Conservation (phyloP, 2,113 vertebrate genomes). For the Python bivittatus region DNA sequence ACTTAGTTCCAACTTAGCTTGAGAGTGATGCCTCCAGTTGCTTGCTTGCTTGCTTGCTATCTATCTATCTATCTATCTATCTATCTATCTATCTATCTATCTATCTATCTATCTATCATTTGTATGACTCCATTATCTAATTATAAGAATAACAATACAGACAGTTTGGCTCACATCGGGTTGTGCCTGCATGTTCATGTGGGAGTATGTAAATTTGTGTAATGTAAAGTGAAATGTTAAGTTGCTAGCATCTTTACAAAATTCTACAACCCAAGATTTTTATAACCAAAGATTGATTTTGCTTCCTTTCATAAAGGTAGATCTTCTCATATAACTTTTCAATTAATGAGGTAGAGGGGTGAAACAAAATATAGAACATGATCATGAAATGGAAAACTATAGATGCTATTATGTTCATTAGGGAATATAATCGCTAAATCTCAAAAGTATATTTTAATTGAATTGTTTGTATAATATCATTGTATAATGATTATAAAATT, state of each 20-base stretch:
- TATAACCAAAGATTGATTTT: conserved; percentile 48
- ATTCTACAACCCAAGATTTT: conserved; percentile 34
- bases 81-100: too few relatives aligned
- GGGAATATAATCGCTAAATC: conserved; percentile 62
- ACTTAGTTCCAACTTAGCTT: neutral
- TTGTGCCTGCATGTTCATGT: neutral
- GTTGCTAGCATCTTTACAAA: conserved; percentile 33
- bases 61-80: too few relatives aligned
- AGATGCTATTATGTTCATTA: conserved; percentile 52
- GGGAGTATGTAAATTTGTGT: conserved; percentile 15
- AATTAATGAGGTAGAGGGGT: conserved; percentile 51
- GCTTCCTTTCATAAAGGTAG: conserved; percentile 14
- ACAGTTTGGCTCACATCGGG: neutral
- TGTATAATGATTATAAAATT: conserved; percentile 32
- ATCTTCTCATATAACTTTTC: conserved; percentile 36
- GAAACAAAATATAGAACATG: conserved; percentile 57
- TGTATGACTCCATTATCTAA: neutral
- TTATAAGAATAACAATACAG: neutral
- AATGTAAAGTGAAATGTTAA: conserved; percentile 35
- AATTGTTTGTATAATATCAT: conserved; percentile 46
- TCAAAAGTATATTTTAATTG: conserved; percentile 57
- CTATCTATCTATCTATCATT: neutral
- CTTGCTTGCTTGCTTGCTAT: too few relatives aligned
- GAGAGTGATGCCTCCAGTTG: neutral
- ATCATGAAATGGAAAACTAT: conserved; percentile 49